A percentile compares a stretch with the other conserved stretches of the same genome.
phyloP scores from a whole-genome alignment of 2,113 vertebrate genomes.

The Chunga burmeisteri region DNA sequence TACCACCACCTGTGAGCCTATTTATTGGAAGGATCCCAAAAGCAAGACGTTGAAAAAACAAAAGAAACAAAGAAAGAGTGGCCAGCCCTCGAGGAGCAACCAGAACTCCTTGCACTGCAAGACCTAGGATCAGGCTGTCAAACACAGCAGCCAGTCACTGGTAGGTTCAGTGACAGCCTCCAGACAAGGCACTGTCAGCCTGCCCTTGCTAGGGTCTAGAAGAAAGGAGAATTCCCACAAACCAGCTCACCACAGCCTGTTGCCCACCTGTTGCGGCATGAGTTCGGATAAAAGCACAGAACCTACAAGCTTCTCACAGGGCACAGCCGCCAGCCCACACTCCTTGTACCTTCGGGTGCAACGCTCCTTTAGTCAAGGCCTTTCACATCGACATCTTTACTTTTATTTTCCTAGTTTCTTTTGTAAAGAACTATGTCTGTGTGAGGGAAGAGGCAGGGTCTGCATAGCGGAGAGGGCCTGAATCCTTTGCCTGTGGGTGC shows the following conservation, averaged over 20 bases:
- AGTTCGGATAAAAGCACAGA: too few relatives aligned
- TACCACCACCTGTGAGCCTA: not conserved
- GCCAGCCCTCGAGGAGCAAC: not conserved
- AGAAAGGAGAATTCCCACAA: not conserved
- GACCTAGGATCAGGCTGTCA: not conserved
- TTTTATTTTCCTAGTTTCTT: not conserved
- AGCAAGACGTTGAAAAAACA: not conserved
- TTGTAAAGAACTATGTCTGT: not conserved
- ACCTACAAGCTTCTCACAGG: not conserved
- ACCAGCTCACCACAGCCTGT: not conserved
- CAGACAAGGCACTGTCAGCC: not conserved
- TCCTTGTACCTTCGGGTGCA: not conserved
- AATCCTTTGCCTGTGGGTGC: not conserved
- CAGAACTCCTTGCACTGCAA: not conserved
- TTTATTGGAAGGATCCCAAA: not conserved
- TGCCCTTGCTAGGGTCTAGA: fast-evolving
- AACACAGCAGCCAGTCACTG: not conserved
- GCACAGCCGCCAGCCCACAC: not conserved
- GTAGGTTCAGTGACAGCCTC: not conserved
- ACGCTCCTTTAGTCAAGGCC: not conserved
- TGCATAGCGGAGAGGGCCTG: not conserved
- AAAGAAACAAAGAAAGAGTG: not conserved
- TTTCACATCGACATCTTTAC: not conserved
- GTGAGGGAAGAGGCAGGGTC: too few relatives aligned
- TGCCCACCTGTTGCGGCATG: fast-evolving